phyloP scores from a whole-genome alignment of 2,888 invertebrate genomes.

The Acanthosepion pharaonis region DNA sequence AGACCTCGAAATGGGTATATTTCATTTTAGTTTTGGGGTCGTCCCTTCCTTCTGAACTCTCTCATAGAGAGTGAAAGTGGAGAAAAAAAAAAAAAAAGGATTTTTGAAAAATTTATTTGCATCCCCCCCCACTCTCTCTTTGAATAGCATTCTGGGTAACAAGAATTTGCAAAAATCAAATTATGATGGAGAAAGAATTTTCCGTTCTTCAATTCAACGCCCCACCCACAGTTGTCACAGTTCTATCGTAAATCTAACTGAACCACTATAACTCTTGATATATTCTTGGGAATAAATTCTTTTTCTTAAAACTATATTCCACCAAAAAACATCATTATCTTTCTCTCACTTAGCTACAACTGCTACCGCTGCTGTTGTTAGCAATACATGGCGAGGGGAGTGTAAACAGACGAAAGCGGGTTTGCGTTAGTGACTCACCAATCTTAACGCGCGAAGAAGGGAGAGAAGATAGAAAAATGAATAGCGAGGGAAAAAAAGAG shows the following conservation, averaged over 20 bases:
- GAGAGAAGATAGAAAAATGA: neutral
- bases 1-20: neutral
- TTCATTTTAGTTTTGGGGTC: neutral
- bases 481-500: neutral
- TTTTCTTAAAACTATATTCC: neutral
- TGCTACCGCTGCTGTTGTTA: neutral
- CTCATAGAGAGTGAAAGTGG: neutral
- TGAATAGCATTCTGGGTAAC: neutral
- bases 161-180: neutral
- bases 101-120: too few species aligned
- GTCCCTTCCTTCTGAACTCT: neutral
- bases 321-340: neutral
- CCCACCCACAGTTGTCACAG: neutral
- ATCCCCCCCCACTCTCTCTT: neutral
- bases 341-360: neutral
- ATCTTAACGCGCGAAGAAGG: neutral
- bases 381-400: neutral
- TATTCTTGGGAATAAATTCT: neutral
- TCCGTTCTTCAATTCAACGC: neutral
- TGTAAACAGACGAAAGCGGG: neutral
- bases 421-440: slow-evolving; percentile 14
- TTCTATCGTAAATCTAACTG: neutral
- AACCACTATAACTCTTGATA: neutral
- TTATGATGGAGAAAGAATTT: slow-evolving; percentile 21
- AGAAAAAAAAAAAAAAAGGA: neutral